Evolutionary conservation across 2,888 invertebrate genomes (phyloP), one percentile per base, ranked within the genome.

Genomic region (Microctonus aethiopoides): DNA sequence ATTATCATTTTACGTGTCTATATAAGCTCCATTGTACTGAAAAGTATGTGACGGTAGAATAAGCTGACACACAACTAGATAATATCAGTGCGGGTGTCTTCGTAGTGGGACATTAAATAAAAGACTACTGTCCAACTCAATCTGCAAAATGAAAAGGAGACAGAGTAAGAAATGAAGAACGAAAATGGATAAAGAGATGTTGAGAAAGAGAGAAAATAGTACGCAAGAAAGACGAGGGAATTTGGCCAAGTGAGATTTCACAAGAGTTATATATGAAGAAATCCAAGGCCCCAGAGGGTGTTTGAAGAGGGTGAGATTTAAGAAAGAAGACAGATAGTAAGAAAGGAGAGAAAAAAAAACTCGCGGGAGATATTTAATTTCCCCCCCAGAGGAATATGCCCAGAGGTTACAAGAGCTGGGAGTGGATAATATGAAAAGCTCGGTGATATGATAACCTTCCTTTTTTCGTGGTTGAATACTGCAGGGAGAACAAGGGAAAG

Each of bases 341-440:
- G 11, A n/a, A 66, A 60, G 54, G 54, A 29, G 39, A 26, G 56
- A 22, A 61, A 61, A 46, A 36, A 66, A 32, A 24, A n/a, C 11
- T 5, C 11, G n/a, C 26, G 34, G 29, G 64, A 72, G 75, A 76
- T 78, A 80, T 79, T 79, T 79, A 80, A 80, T 80, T 79, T 76
- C 71, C 71, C 60, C 67, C 36, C 26, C 24, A 52, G 29, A 52
- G 68, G 59, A 57, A 61, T 41, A 26, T 24, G 41, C 20, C 57
- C 32, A 9, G 29, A 13, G 57, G 57, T 39, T 62, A 62, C n/a
- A 16, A 24, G 26, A 56, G 29, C 3, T 7, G 29, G 7, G 54
- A 39, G 54, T 52, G n/a, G 54, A 41, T 68, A 68, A 62, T 59
- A 41, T 60, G 22, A 62, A 68, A 62, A 61, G 60, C 62, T 61